A percentile compares a stretch with the other conserved stretches of the same genome.
Evolutionary conservation across 2,888 invertebrate species (phyloP).

Genomic region (Neoitamus cyanurus): DNA sequence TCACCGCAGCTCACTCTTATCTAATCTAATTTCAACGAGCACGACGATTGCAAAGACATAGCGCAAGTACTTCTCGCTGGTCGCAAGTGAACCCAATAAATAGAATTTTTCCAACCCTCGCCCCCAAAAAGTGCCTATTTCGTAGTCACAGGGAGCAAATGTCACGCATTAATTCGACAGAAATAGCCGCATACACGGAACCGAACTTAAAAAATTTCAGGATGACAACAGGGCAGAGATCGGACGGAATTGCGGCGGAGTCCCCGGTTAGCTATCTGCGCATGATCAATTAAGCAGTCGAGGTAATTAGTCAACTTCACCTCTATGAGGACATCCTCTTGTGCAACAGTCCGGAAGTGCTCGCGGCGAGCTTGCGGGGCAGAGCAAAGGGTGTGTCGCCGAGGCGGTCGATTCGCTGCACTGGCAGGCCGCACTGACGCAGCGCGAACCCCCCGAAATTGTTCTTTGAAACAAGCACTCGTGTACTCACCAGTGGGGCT

Average conservation of each 20-base stretch:
- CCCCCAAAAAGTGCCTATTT: neutral
- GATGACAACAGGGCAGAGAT: neutral
- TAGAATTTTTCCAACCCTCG: neutral
- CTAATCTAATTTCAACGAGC: neutral
- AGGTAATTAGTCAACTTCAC: conserved; percentile 3
- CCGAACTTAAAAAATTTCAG: neutral
- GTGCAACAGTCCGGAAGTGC: conserved; percentile 15
- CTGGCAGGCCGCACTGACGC: neutral
- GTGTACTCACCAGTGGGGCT: neutral
- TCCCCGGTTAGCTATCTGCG: neutral
- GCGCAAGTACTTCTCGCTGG: neutral
- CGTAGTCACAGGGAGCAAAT: neutral
- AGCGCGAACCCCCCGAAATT: neutral
- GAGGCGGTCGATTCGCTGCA: neutral
- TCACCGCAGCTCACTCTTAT: neutral
- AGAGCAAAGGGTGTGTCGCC: neutral
- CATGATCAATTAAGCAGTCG: neutral
- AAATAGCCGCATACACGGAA: neutral
- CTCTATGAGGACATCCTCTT: conserved; percentile 33
- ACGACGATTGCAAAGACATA: neutral
- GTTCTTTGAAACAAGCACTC: neutral
- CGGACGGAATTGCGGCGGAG: neutral
- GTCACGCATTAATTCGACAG: neutral
- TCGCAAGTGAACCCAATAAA: neutral
- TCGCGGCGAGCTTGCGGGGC: neutral